Evolutionary conservation across 2,113 vertebrate species (phyloP), one percentile per base, ranked within the genome.

Genomic region (Colinus virginianus): DNA sequence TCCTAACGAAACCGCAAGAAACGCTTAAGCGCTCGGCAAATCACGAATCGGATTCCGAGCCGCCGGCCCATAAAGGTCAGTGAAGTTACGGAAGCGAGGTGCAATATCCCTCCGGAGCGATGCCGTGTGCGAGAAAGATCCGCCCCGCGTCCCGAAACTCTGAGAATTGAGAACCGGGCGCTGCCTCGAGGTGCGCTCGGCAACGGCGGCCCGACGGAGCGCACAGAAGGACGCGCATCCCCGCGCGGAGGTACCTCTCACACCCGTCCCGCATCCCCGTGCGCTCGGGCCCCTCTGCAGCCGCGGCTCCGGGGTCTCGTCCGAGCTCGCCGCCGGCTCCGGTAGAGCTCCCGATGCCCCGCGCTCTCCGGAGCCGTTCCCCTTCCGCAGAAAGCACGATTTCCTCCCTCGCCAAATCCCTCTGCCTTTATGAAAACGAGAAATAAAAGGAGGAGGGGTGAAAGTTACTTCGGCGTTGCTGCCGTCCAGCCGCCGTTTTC

Each of bases 301-400:
- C 53, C 25, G 51, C 51, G 51, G 26, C 51, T 53, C 51, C 51
- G 26, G 51, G 26, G 26, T 53, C 51, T 53, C 26, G 26, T 53
- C 51, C 26, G 14, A 53, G 51, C 51, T 26, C 51, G 26, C 14
- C 25, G 14, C 26, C 28, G 16, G 53, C 16, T 6, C 28, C 17
- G 53, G 16, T 16, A 28, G 53, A 16, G 28, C 28, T 32, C 16
- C 53, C 4, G 36, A 1, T 5, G 5, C 11, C 28, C 81, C 3
- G 18, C 3, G 9, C 4, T 7, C 22, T 5, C 18, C 19, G 4
- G 4, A 10, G 28, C 21, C 34, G 23, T 9, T 22, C 4, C 51
- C 9, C 77, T 46, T 5, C 22, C 70, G 4, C 7, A 56, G 25
- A 51, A 56, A 53, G 5, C 13, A 2, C 25, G 0, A 12, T 34